Evolutionary conservation across 2,888 invertebrate genomes (phyloP), one percentile per base, ranked within the genome.

Genomic region (Trissonchulus latispiculum): DNA sequence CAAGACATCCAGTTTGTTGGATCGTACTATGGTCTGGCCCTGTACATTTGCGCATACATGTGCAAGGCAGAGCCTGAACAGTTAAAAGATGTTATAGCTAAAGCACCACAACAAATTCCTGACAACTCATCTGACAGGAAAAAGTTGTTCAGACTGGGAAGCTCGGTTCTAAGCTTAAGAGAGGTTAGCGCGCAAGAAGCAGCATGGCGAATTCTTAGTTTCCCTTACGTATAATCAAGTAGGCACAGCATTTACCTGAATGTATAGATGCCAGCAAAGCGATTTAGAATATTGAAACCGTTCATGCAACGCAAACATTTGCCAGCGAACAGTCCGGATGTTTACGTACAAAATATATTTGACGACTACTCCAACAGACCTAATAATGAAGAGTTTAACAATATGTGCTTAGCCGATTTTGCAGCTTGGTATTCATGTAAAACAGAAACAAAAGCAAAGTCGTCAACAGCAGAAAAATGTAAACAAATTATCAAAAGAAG

Each of bases 361-460:
- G 66, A 64, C 8, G 8, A 64, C 28, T 64, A 64, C n/a, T 33
- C 31, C 8, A 29, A 64, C 8, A 64, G 66, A 64, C 66, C 66
- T 32, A 15, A n/a, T 64, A 18, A 15, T 8, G 8, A 8, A 15
- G 8, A 15, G 66, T 64, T 64, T 33, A 28, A 64, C 8, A 8
- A 64, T 32, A 64, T 64, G 66, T 64, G 66, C 66, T n/a, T 64
- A n/a, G 66, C 8, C 18, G 8, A n/a, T 32, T 64, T 64, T n/a
- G 66, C 66, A 8, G 35, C 66, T 8, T 18, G 8, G 8, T 64
- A 64, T 33, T 15, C 8, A 64, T 32, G 31, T 64, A 28, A 15
- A 8, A 18, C 66, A 8, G 28, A 64, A 32, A 32, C 35, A 32
- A 28, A n/a, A 64, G 28, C 35, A 15, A 15, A 33, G 8, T 32